Evolutionary conservation across 2,797 vertebrate genomes (phyloP).

Genomic region (Poecile montanus): DNA sequence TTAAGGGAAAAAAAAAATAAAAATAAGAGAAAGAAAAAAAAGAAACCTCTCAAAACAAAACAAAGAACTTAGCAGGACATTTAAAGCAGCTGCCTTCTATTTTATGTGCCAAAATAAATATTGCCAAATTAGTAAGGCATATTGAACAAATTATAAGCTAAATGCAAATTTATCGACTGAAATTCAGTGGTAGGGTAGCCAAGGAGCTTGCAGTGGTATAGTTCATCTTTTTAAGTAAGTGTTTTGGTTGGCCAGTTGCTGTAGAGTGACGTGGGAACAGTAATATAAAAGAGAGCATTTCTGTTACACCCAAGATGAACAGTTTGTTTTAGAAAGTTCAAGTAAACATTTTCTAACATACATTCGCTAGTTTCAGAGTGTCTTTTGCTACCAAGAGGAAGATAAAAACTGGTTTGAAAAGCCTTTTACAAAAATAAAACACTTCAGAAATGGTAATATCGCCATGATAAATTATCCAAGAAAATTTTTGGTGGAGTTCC

Average conservation of each 20-base stretch:
- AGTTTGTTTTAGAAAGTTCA: slow-evolving; percentile 78
- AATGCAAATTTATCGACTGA: slow-evolving; percentile 82
- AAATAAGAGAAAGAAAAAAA: not conserved
- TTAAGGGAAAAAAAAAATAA: not conserved
- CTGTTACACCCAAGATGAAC: slow-evolving; percentile 78
- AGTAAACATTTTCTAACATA: slow-evolving; percentile 76
- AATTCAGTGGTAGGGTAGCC: slow-evolving; percentile 74
- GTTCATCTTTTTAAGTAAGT: slow-evolving; percentile 74
- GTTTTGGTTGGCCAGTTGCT: slow-evolving; percentile 79
- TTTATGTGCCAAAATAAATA: slow-evolving; percentile 79
- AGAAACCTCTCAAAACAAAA: slow-evolving; percentile 57
- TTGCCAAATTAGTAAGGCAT: slow-evolving; percentile 81
- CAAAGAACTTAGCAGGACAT: slow-evolving; percentile 74
- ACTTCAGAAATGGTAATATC: slow-evolving; percentile 50
- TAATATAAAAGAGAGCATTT: slow-evolving; percentile 70
- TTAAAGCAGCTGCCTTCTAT: slow-evolving; percentile 75
- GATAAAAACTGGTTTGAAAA: slow-evolving; percentile 54
- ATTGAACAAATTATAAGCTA: slow-evolving; percentile 83
- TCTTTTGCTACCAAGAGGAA: slow-evolving; percentile 72
- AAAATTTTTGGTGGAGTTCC: slow-evolving; percentile 31
- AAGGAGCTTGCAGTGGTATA: slow-evolving; percentile 64
- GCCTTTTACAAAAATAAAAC: slow-evolving; percentile 22
- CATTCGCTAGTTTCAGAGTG: slow-evolving; percentile 67
- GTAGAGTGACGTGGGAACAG: slow-evolving; percentile 77
- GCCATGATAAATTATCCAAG: slow-evolving; percentile 45